These are phyloP conservation scores for Lordiphosa fenestrarum DNA, from an alignment of 2,888 invertebrate species.

Conservation along the genomic window DNA sequence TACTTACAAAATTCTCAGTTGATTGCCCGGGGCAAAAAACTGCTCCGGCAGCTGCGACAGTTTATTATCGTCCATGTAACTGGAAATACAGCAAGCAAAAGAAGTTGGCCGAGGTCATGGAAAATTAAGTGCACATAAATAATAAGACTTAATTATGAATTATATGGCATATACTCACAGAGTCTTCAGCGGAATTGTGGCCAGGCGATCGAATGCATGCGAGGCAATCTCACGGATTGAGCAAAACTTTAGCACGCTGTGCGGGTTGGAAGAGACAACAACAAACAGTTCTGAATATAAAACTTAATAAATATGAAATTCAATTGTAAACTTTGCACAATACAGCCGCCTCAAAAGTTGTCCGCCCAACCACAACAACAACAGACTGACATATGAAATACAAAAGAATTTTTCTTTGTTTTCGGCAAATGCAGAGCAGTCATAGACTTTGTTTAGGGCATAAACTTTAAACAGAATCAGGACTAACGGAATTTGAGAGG, in stretches of 20 bases:
- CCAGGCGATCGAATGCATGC: slow-evolving; percentile 77
- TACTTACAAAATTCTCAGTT: slow-evolving; percentile 80
- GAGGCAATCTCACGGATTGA: slow-evolving; percentile 77
- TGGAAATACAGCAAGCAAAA: slow-evolving; percentile 42
- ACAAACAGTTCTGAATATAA: slow-evolving; percentile 20
- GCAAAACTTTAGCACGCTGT: slow-evolving; percentile 81
- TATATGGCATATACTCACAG: slow-evolving; percentile 66
- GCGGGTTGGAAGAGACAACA: slow-evolving; percentile 20
- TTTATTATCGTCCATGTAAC: slow-evolving; percentile 81
- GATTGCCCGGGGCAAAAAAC: slow-evolving; percentile 78
- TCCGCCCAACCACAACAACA: slow-evolving; percentile 1
- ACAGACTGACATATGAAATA: not conserved
- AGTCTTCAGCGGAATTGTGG: slow-evolving; percentile 72
- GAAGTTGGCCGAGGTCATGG: slow-evolving; percentile 15
- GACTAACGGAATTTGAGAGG: not conserved
- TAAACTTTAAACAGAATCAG: slow-evolving; percentile 6
- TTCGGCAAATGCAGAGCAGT: slow-evolving; percentile 3
- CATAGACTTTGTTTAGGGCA: slow-evolving; percentile 6
- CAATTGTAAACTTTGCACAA: slow-evolving; percentile 50
- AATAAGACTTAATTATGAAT: slow-evolving; percentile 63
- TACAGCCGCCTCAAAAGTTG: slow-evolving; percentile 25
- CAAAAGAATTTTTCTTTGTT: slow-evolving; percentile 4
- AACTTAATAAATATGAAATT: slow-evolving; percentile 47
- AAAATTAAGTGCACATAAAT: slow-evolving; percentile 65
- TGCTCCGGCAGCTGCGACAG: slow-evolving; percentile 77